Conservation (phyloP, 2,797 vertebrate species). For the Megaceryle alcyon region DNA sequence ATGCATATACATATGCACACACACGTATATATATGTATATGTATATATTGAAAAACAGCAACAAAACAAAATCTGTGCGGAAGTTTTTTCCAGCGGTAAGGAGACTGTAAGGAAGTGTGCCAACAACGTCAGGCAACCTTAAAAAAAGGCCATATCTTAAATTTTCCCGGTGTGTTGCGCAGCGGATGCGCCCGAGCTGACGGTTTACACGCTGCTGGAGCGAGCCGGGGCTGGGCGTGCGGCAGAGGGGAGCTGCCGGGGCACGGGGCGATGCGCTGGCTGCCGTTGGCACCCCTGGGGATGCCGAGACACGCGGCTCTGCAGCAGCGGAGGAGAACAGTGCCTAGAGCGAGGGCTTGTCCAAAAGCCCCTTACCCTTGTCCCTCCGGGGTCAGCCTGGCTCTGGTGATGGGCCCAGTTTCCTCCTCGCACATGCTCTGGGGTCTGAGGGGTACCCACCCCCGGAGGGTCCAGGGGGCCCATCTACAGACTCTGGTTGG, state of each 20-base stretch:
- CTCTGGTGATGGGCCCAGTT: not conserved
- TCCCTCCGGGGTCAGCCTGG: not conserved
- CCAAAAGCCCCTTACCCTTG: not conserved
- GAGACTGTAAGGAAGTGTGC: constrained; percentile 55
- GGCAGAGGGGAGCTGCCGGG: not conserved
- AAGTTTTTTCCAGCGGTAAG: constrained; percentile 64
- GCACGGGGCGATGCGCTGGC: not conserved
- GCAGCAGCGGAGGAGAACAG: not conserved
- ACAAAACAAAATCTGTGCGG: constrained; percentile 13
- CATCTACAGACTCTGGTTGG: not conserved
- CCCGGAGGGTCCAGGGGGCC: not conserved
- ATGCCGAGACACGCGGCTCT: not conserved
- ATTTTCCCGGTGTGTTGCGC: constrained; percentile 43
- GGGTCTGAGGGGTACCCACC: not conserved
- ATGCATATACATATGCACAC: not conserved
- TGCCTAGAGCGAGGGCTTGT: constrained; percentile 28
- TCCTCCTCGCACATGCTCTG: not conserved
- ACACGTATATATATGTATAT: not conserved
- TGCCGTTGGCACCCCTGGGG: not conserved
- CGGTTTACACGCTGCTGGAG: not conserved
- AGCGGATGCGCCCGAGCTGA: not conserved
- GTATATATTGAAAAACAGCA: not conserved
- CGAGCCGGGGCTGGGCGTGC: not conserved
- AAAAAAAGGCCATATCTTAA: constrained; percentile 69
- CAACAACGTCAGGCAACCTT: constrained; percentile 32